These are phyloP conservation scores for Brachirus orientalis DNA, from an alignment of 2,113 vertebrate genomes.

Conservation along the genomic window DNA sequence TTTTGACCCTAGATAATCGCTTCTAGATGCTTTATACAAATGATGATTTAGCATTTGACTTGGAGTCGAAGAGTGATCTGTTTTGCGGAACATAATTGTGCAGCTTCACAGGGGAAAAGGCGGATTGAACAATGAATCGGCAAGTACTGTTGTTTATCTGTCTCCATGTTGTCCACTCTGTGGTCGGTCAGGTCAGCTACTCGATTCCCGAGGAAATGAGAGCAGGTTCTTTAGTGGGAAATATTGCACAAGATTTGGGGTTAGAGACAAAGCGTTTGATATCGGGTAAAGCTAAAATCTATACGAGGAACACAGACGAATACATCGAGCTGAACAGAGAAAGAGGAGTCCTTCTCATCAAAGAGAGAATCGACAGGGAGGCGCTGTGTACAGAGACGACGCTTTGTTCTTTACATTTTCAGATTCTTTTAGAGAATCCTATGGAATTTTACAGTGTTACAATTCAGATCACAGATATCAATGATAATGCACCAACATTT, in stretches of 20 bases:
- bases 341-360: slow-evolving; percentile 64
- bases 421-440: slow-evolving; percentile 82
- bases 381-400: slow-evolving; percentile 68
- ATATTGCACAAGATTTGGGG: slow-evolving; percentile 78
- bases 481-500: slow-evolving; percentile 74
- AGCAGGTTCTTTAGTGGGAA: slow-evolving; percentile 77
- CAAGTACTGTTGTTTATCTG: slow-evolving; percentile 63
- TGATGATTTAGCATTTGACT: too few species aligned
- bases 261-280: slow-evolving; percentile 72
- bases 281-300: slow-evolving; percentile 68
- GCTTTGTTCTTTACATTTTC: slow-evolving; percentile 79
- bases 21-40: too few species aligned
- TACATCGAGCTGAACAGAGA: slow-evolving; percentile 74
- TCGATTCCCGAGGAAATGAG: slow-evolving; percentile 80
- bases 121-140: slow-evolving; percentile 67
- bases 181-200: slow-evolving; percentile 70
- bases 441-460: slow-evolving; percentile 76
- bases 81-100: neutral
- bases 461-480: slow-evolving; percentile 77
- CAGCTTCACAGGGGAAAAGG: neutral
- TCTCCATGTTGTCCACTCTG: slow-evolving; percentile 23
- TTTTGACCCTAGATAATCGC: too few species aligned
- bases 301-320: slow-evolving; percentile 71
- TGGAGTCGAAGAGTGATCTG: too few species aligned
- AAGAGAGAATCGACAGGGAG: slow-evolving; percentile 72